These are phyloP conservation scores for Elephas maximus DNA, from an alignment of 2,113 vertebrate genomes.

Conservation along the genomic window DNA sequence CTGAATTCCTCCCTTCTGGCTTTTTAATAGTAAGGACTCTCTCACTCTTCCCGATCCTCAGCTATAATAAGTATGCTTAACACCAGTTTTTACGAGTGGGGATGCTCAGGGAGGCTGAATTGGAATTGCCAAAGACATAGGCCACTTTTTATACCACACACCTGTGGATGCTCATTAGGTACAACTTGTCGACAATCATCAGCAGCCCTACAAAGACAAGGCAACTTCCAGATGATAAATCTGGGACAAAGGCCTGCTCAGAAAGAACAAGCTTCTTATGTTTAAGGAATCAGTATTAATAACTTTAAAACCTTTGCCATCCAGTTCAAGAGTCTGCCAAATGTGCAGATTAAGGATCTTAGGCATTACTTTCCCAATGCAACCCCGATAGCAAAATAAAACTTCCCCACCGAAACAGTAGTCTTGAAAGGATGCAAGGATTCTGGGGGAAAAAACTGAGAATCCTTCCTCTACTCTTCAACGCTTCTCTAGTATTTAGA, in stretches of 20 bases:
- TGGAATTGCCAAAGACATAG: rapidly evolving
- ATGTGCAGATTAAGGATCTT: not conserved
- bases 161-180: not conserved
- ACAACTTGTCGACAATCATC: not conserved
- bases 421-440: not conserved
- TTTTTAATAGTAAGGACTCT: not conserved
- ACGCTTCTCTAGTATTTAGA: not conserved
- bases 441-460: not conserved
- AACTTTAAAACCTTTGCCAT: not conserved
- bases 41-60: not conserved
- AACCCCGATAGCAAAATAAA: slow-evolving; percentile 36
- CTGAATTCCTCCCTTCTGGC: not conserved
- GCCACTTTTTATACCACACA: not conserved
- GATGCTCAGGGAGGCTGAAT: not conserved
- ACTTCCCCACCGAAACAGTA: not conserved
- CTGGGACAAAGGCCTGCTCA: not conserved
- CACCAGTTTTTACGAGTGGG: not conserved
- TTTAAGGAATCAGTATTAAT: not conserved
- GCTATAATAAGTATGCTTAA: not conserved
- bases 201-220: not conserved
- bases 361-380: not conserved
- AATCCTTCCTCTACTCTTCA: not conserved
- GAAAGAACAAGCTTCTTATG: not conserved
- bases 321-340: not conserved
- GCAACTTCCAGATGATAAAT: not conserved